Conservation (phyloP, 2,797 vertebrate species). For the Gastrophryne carolinensis region DNA sequence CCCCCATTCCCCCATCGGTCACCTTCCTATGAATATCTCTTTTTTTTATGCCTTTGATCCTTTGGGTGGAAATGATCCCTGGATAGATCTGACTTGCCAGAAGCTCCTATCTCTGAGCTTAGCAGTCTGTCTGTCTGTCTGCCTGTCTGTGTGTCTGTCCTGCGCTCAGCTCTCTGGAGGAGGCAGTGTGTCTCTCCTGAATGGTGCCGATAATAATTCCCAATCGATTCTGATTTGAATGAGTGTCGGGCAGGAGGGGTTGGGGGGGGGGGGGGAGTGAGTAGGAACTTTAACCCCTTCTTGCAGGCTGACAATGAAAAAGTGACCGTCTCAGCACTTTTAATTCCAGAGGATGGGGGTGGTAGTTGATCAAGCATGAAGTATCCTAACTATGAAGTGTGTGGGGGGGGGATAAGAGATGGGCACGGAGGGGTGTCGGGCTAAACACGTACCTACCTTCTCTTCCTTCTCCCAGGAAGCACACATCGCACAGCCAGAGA, state of each 20-base stretch:
- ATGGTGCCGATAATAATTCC: conserved; percentile 35
- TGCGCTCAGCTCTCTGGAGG: not conserved
- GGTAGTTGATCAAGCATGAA: not conserved
- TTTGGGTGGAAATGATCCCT: too few relatives aligned
- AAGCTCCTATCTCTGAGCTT: too few relatives aligned
- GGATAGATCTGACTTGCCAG: too few relatives aligned
- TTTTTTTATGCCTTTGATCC: too few relatives aligned
- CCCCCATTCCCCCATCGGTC: too few relatives aligned
- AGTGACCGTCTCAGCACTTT: conserved; percentile 16
- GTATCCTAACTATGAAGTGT: not conserved
- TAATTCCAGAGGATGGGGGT: not conserved
- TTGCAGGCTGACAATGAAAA: conserved; percentile 29
- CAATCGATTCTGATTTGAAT: conserved; percentile 49
- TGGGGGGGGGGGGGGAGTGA: too few relatives aligned
- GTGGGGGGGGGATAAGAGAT: not conserved
- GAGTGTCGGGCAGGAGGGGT: conserved; percentile 3
- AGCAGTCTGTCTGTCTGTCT: too few relatives aligned
- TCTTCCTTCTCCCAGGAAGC: too few relatives aligned
- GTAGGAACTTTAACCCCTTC: conserved; percentile 45
- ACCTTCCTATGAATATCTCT: too few relatives aligned
- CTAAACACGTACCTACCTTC: too few relatives aligned
- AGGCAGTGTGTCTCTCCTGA: not conserved
- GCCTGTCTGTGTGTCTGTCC: not conserved
- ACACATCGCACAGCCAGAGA: too few relatives aligned
- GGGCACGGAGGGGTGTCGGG: too few relatives aligned